Conservation (phyloP, 2,113 vertebrate genomes). For the Bambusicola thoracicus region DNA sequence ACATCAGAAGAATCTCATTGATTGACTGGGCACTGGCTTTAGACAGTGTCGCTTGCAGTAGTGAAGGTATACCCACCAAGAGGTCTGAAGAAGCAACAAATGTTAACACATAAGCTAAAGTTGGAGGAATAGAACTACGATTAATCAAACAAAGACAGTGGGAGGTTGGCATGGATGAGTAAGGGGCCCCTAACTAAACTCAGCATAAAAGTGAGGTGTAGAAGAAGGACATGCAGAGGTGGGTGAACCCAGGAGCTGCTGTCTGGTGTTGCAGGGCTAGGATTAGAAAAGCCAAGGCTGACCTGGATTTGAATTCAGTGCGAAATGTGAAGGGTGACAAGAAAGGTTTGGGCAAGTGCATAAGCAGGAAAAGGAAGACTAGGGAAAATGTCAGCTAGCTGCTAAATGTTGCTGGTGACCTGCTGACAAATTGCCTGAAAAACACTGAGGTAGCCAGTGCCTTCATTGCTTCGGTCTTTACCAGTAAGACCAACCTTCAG, state of each 20-base stretch:
- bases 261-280: not conserved
- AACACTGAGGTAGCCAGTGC: not conserved
- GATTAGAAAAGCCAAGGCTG: not conserved
- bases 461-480: not conserved
- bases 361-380: not conserved
- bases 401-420: not conserved
- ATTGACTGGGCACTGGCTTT: not conserved
- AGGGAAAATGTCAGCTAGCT: not conserved
- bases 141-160: not conserved
- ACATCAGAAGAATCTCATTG: not conserved
- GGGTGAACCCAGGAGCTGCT: not conserved
- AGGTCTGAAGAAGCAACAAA: not conserved
- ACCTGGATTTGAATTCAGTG: not conserved
- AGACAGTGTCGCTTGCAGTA: not conserved
- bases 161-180: not conserved
- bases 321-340: not conserved
- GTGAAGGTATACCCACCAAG: not conserved
- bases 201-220: not conserved
- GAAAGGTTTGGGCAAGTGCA: not conserved
- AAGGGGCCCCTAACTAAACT: not conserved
- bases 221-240: not conserved
- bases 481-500: not conserved
- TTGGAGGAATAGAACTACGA: not conserved
- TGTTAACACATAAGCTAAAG: not conserved
- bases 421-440: not conserved